phyloP scores from a whole-genome alignment of 2,113 vertebrate species.

The Monarcha castaneiventris region DNA sequence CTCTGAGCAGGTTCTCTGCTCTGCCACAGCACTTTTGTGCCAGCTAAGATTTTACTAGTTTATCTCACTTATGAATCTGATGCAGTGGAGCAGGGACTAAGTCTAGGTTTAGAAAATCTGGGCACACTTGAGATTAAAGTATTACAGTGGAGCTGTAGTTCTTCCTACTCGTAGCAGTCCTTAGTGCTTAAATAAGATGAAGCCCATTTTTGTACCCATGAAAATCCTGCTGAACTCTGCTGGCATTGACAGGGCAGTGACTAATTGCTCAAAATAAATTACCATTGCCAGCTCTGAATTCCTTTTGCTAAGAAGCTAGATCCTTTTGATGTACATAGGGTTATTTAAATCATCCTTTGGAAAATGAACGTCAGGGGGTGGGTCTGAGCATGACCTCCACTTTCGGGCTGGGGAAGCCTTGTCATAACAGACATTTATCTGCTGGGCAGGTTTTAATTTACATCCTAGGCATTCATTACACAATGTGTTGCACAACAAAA shows the following conservation, averaged over 20 bases:
- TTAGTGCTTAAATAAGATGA: background rate
- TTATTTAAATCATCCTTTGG: background rate
- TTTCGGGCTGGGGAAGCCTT: background rate
- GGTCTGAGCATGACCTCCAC: background rate
- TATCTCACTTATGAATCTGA: background rate
- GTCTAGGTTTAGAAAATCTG: background rate
- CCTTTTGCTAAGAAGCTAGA: background rate
- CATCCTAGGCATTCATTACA: background rate
- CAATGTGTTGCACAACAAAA: background rate
- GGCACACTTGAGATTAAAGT: background rate
- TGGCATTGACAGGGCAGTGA: background rate
- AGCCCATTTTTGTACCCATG: background rate
- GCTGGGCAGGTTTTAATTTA: background rate
- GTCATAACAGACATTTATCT: background rate
- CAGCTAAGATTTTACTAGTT: background rate
- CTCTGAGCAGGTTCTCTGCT: background rate
- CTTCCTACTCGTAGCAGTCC: background rate
- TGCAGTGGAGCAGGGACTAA: background rate
- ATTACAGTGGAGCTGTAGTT: background rate
- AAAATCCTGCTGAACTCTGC: background rate
- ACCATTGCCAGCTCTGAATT: background rate
- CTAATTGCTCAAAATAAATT: background rate
- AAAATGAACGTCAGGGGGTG: background rate
- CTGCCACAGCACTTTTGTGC: background rate
- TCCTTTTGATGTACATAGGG: background rate